Evolutionary conservation across 2,888 invertebrate genomes (phyloP), one percentile per base, ranked within the genome.

Genomic region (Minunthozetes semirufus): DNA sequence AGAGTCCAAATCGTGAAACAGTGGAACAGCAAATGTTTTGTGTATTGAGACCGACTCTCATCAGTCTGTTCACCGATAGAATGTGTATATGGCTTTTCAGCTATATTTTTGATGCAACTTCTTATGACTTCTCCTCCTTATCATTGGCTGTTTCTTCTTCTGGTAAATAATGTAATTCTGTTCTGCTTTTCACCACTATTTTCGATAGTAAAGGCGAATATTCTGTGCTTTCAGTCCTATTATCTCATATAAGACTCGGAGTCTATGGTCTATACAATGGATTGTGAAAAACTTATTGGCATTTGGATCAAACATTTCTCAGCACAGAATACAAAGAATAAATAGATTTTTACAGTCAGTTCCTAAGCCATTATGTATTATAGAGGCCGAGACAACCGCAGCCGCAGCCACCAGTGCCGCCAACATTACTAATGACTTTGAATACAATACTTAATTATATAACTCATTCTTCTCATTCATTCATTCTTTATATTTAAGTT

Each of bases 131-230:
- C 56, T 56, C 6, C 19, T 53, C 53, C n/a, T 53, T 56, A 56
- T 56, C 56, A 25, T 56, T 56, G 19, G 56, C 42, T 42, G 42
- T 42, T 13, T 42, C 11, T 56, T 56, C 13, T 56, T 56, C 9
- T 22, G 56, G 56, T 56, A 56, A 56, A 56, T 56, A 56, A 56
- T 56, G 56, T 56, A 25, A 56, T 56, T 56, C 22, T 56, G 4
- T 56, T 56, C n/a, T 50, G n/a, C 22, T 56, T 22, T 22, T 13
- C 15, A 56, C 56, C 42, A 13, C 42, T 42, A 42, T 42, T 42
- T n/a, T 13, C 42, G 42, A 42, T 42, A 42, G 42, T 42, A 42
- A 6, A 42, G 42, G 11, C 8, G 11, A 4, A 42, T 9, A 13
- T 42, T 42, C 42, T 42, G 42, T 42, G 42, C 42, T 42, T 42